phyloP scores from a whole-genome alignment of 2,888 invertebrate species.

The Meiosimyza decipiens region DNA sequence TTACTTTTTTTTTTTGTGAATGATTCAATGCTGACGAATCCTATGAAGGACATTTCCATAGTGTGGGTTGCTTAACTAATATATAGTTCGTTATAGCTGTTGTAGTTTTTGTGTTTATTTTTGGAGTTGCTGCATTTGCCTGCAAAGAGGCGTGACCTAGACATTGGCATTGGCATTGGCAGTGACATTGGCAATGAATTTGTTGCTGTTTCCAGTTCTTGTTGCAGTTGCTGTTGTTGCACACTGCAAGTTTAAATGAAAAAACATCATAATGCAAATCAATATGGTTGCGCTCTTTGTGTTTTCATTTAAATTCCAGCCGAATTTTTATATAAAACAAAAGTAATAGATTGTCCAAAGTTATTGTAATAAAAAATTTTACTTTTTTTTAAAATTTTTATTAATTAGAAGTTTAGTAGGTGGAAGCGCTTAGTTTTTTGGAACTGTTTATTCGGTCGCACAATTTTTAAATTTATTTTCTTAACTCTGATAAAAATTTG shows the following conservation, averaged over 20 bases:
- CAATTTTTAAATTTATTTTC: no score
- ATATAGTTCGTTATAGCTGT: neutral
- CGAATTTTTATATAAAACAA: no score
- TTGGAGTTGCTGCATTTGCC: conserved; percentile 48
- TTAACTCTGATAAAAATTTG: no score
- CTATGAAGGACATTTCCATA: neutral
- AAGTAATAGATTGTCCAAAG: no score
- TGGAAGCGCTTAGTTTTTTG: no score
- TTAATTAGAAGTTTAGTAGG: no score
- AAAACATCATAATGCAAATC: no score
- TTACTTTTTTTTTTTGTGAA: conserved; percentile 1
- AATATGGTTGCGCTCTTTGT: no score
- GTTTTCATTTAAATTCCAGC: no score
- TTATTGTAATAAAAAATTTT: no score
- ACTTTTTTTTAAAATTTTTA: no score
- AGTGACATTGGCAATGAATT: conserved; percentile 51
- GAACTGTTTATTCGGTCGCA: no score
- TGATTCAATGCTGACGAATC: conserved; percentile 22
- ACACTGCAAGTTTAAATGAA: conserved; percentile 12
- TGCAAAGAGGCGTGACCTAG: conserved; percentile 58
- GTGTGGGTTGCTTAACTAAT: neutral
- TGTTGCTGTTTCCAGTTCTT: conserved; percentile 34
- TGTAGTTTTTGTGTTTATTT: conserved; percentile 12
- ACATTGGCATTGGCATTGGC: conserved; percentile 40
- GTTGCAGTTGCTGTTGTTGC: conserved; percentile 45